Evolutionary conservation across 2,113 vertebrate genomes (phyloP).

Genomic region (Otolemur garnettii): DNA sequence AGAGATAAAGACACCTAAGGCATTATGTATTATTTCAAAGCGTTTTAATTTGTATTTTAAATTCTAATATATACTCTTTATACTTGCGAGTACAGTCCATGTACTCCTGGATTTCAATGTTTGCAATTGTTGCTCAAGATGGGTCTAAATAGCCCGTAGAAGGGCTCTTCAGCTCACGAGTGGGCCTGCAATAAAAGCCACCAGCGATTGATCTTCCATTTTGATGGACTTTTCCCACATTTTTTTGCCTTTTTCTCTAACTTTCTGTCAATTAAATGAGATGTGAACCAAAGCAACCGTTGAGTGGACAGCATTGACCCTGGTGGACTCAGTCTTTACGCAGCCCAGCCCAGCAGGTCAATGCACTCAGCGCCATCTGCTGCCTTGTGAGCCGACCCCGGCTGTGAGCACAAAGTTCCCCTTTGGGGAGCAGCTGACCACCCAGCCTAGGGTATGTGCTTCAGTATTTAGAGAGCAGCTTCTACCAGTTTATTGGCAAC

Average conservation of each 20-base stretch:
- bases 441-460: accelerated
- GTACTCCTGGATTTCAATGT: too few species aligned
- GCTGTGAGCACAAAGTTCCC: accelerated
- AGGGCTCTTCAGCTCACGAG: accelerated
- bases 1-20: not conserved
- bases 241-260: not conserved
- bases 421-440: not conserved
- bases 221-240: not conserved
- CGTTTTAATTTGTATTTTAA: not conserved
- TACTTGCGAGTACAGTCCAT: too few species aligned
- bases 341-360: too few species aligned
- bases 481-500: not conserved
- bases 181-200: too few species aligned
- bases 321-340: not conserved
- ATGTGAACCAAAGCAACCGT: not conserved
- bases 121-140: not conserved
- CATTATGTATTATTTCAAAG: not conserved
- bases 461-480: accelerated
- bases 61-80: not conserved
- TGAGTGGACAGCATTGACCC: not conserved
- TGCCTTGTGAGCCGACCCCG: accelerated
- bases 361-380: accelerated
- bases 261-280: not conserved
- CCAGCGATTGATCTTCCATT: not conserved
- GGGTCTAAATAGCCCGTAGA: not conserved